These are phyloP conservation scores for Eospalax fontanierii DNA, from an alignment of 2,797 vertebrate species.

Conservation along the genomic window DNA sequence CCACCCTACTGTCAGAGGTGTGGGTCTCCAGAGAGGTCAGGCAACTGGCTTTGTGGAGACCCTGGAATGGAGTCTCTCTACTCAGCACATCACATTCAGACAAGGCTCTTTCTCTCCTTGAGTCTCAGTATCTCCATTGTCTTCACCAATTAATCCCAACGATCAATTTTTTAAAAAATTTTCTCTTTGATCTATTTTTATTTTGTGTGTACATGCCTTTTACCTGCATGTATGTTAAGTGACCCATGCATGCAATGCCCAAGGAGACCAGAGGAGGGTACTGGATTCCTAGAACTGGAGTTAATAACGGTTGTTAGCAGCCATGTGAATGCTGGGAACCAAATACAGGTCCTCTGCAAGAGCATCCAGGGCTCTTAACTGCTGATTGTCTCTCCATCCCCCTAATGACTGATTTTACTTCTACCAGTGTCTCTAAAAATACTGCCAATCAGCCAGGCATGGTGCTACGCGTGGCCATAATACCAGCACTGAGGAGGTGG, in stretches of 20 bases:
- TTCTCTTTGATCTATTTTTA: no score
- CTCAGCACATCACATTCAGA: background rate
- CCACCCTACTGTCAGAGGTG: background rate
- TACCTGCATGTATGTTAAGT: no score
- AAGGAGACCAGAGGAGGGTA: no score
- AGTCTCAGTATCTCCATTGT: background rate
- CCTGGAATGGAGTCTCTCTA: background rate
- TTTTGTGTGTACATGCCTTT: no score
- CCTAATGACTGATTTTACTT: background rate
- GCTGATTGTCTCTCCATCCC: no score
- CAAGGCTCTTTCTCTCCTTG: background rate
- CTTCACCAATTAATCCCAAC: background rate
- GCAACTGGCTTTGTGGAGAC: background rate
- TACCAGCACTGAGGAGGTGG: background rate
- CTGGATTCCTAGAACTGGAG: no score
- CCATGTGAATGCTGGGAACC: no score
- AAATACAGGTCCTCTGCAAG: no score
- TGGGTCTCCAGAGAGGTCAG: background rate
- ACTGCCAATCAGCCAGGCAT: background rate
- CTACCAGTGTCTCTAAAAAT: background rate
- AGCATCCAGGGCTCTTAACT: no score
- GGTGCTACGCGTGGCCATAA: no score
- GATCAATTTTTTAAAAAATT: background rate
- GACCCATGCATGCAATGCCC: no score
- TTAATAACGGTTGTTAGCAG: no score